These are phyloP conservation scores for Phodopus roborovskii DNA, from an alignment of 2,113 vertebrate genomes.

Conservation along the genomic window DNA sequence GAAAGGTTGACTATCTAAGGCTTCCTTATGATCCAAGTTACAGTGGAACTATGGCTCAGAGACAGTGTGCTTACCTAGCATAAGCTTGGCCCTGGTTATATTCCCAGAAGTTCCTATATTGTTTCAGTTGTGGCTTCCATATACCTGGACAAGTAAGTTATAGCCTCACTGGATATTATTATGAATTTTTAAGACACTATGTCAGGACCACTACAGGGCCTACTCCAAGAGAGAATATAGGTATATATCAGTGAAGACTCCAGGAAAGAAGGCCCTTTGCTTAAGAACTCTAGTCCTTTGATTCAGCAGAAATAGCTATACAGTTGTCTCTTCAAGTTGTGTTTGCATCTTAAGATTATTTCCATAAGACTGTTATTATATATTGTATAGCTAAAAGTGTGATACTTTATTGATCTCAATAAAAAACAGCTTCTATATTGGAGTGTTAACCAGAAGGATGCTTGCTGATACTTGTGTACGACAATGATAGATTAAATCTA, in stretches of 20 bases:
- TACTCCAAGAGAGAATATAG: neutral
- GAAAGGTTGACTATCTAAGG: neutral
- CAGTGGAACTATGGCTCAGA: neutral
- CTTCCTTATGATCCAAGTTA: neutral
- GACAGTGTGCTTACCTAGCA: neutral
- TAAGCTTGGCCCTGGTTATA: neutral
- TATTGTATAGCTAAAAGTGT: neutral
- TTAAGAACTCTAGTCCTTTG: neutral
- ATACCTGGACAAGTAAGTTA: neutral
- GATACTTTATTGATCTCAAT: neutral
- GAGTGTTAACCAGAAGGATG: neutral
- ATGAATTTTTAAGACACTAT: neutral
- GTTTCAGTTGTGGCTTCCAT: neutral
- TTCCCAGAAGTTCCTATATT: neutral
- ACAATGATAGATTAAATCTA: neutral
- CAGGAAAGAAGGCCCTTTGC: neutral
- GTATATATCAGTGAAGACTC: neutral
- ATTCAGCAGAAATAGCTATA: neutral
- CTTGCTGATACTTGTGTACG: neutral
- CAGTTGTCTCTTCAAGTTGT: neutral
- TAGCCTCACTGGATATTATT: neutral
- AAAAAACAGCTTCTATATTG: neutral
- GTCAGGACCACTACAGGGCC: neutral
- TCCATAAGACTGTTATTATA: neutral
- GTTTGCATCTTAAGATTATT: neutral